A percentile compares a stretch with the other conserved stretches of the same genome.
These are phyloP conservation scores for Amphipyra berbera DNA, from an alignment of 2,888 invertebrate genomes.

Conservation along the genomic window DNA sequence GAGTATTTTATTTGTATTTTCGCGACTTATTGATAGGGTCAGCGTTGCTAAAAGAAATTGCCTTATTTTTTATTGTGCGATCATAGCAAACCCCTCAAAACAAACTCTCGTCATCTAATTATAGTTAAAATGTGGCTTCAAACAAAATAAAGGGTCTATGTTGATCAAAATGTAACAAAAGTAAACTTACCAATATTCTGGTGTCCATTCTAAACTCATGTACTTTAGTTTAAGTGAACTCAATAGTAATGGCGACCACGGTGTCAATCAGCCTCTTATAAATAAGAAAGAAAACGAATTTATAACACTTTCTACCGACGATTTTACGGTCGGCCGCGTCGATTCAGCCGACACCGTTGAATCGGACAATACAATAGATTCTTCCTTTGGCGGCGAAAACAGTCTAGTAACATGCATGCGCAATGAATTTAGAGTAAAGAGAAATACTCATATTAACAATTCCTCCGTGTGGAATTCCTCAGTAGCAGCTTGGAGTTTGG, in stretches of 20 bases:
- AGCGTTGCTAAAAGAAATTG: too few relatives aligned
- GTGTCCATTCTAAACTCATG: conserved; percentile 70
- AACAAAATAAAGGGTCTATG: too few relatives aligned
- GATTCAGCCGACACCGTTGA: conserved; percentile 55
- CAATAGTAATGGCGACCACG: conserved; percentile 70
- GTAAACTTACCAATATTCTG: conserved; percentile 75
- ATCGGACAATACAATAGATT: conserved; percentile 33
- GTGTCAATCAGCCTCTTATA: conserved; percentile 79
- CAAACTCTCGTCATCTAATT: too few relatives aligned
- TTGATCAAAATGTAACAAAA: too few relatives aligned
- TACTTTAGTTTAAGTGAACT: conserved; percentile 59
- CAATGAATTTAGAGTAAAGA: conserved; percentile 5
- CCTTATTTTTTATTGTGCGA: too few relatives aligned
- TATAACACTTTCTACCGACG: conserved; percentile 82
- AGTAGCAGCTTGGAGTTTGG: too few relatives aligned
- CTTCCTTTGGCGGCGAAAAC: conserved; percentile 22
- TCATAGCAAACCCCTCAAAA: too few relatives aligned
- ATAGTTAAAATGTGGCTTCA: too few relatives aligned
- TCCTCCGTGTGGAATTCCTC: too few relatives aligned
- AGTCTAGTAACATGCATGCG: conserved; percentile 21
- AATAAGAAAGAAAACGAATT: conserved; percentile 85
- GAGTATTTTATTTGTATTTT: too few relatives aligned
- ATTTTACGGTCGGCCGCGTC: conserved; percentile 74
- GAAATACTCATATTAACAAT: too few relatives aligned
- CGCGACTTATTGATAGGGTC: too few relatives aligned